Conservation (phyloP, 2,797 vertebrate genomes). For the Decapterus maruadsi region DNA sequence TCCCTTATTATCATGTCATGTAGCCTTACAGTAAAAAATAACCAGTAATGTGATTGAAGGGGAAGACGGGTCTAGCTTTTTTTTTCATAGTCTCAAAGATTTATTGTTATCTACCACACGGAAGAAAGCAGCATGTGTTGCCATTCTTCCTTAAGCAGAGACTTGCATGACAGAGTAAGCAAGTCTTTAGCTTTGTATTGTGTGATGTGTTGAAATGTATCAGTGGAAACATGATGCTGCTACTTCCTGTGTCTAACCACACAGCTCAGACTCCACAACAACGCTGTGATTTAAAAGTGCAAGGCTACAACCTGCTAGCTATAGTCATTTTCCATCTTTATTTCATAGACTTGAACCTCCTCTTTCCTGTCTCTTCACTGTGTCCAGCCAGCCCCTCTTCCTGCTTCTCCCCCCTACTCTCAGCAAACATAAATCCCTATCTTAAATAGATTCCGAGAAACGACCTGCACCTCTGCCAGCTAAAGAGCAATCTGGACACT, state of each 20-base stretch:
- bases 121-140: constrained; percentile 7
- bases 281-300: constrained; percentile 23
- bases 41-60: neutral
- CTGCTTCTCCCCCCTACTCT: constrained; percentile 1
- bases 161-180: constrained; percentile 18
- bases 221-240: constrained; percentile 31
- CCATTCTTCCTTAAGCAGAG: constrained; percentile 10
- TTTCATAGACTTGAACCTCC: constrained; percentile 10
- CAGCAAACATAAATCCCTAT: constrained; percentile 62
- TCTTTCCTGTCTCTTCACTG: constrained; percentile 4
- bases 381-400: neutral
- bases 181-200: neutral
- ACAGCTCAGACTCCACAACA: constrained; percentile 5
- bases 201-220: constrained; percentile 21
- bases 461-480: constrained; percentile 60
- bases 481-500: constrained; percentile 71
- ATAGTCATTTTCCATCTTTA: neutral
- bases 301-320: constrained; percentile 3
- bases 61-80: neutral
- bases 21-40: neutral
- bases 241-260: constrained; percentile 50
- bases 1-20: neutral
- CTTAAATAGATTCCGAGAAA: constrained; percentile 77
- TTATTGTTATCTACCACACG: constrained; percentile 4
- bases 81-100: constrained; percentile 20